Conservation (phyloP, 2,888 invertebrate genomes). For the Trachelus troglodyta region DNA sequence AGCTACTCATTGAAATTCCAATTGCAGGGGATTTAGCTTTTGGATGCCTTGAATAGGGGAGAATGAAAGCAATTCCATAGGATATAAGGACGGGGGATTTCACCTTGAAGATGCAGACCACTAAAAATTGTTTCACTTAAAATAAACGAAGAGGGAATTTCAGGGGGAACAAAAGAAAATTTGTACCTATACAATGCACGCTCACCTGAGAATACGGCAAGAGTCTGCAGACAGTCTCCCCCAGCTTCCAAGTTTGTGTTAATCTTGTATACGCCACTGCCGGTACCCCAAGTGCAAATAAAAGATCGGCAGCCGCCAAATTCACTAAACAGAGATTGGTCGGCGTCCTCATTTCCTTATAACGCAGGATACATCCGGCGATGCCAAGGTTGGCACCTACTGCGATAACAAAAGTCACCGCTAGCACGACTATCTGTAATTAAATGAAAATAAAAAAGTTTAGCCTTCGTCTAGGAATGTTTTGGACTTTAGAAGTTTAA, state of each 20-base stretch:
- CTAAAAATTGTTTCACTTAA: not conserved
- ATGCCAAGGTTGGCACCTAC: conserved; percentile 69
- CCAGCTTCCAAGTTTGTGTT: conserved; percentile 69
- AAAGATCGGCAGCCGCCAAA: conserved; percentile 75
- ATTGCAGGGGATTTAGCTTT: not conserved
- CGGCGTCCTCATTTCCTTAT: conserved; percentile 70
- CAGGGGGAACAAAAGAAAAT: not conserved
- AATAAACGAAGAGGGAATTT: not conserved
- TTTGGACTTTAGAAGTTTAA: not conserved
- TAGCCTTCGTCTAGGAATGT: not conserved
- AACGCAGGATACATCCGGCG: conserved; percentile 68
- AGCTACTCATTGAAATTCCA: not conserved
- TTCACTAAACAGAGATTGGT: conserved; percentile 72
- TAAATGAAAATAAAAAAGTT: conserved; percentile 14
- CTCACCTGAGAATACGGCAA: conserved; percentile 71
- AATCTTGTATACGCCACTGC: conserved; percentile 69
- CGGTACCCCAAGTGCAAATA: conserved; percentile 70
- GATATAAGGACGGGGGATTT: not conserved
- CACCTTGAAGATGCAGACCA: not conserved
- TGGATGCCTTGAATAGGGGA: not conserved
- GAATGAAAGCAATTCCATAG: not conserved
- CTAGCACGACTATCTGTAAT: conserved; percentile 59
- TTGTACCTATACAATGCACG: not conserved
- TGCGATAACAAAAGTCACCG: conserved; percentile 66
- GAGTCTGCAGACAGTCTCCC: conserved; percentile 68